These are phyloP conservation scores for Cataglyphis altisquamis DNA, from an alignment of 2,888 invertebrate species.

Conservation along the genomic window DNA sequence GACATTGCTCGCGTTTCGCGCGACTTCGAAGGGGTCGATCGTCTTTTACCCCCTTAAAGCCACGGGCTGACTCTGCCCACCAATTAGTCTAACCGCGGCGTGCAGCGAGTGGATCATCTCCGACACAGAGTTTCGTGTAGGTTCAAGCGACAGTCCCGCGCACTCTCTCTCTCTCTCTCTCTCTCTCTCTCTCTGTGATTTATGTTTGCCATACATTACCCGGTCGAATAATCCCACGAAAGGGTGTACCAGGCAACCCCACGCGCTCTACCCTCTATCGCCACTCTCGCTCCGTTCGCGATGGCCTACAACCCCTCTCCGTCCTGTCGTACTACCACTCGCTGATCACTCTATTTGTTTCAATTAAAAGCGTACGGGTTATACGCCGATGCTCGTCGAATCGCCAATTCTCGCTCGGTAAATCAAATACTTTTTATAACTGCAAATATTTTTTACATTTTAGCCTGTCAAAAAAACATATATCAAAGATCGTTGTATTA, in stretches of 20 bases:
- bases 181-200: constrained; percentile 75
- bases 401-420: constrained; percentile 37
- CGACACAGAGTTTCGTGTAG: constrained; percentile 79
- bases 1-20: not conserved
- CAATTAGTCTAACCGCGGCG: constrained; percentile 77
- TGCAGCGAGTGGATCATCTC: constrained; percentile 78
- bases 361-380: constrained; percentile 80
- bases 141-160: constrained; percentile 78
- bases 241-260: constrained; percentile 79
- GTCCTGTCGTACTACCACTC: constrained; percentile 66
- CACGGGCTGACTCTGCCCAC: constrained; percentile 60
- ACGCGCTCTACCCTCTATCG: constrained; percentile 44
- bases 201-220: constrained; percentile 84
- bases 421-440: constrained; percentile 20
- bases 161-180: constrained; percentile 51
- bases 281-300: constrained; percentile 45
- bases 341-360: constrained; percentile 85
- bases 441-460: not conserved
- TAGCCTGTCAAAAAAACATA: not conserved
- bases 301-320: constrained; percentile 56
- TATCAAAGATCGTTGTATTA: not conserved
- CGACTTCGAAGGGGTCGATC: constrained; percentile 34
- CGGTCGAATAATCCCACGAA: constrained; percentile 85
- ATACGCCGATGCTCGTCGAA: constrained; percentile 39
- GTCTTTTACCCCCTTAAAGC: constrained; percentile 32